Conservation (phyloP, 2,797 vertebrate genomes). For the Sebastiscus albofasciatus region DNA sequence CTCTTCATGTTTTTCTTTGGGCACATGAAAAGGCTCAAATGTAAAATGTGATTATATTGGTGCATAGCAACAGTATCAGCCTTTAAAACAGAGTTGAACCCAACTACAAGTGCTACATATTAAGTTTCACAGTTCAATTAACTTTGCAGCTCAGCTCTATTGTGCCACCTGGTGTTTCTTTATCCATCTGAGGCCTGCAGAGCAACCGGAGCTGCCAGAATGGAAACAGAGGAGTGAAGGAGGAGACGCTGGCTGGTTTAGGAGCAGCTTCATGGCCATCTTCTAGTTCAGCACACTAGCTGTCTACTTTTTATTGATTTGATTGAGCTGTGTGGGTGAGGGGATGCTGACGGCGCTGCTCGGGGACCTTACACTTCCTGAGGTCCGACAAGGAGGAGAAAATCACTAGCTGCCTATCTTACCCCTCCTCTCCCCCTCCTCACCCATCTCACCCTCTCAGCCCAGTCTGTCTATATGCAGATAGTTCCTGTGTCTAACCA, state of each 20-base stretch:
- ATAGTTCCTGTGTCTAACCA: background rate
- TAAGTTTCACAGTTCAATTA: conserved; percentile 16
- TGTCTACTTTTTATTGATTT: conserved; percentile 62
- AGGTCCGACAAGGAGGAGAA: conserved; percentile 45
- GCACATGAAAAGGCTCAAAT: background rate
- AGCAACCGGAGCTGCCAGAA: background rate
- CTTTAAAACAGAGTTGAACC: background rate
- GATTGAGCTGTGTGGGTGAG: conserved; percentile 58
- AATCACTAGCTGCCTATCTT: conserved; percentile 46
- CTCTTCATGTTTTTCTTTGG: background rate
- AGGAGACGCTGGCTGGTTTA: conserved; percentile 6
- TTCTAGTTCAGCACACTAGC: conserved; percentile 30
- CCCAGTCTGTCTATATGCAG: conserved; percentile 4
- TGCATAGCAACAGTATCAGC: background rate
- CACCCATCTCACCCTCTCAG: background rate
- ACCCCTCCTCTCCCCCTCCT: background rate
- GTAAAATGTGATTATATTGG: background rate
- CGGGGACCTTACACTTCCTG: conserved; percentile 47
- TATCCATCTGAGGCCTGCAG: conserved; percentile 4
- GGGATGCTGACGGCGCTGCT: conserved; percentile 65
- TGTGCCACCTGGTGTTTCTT: conserved; percentile 70
- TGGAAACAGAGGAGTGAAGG: background rate
- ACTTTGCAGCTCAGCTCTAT: conserved; percentile 48
- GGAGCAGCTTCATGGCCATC: conserved; percentile 22
- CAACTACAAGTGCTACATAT: background rate